These are phyloP conservation scores for Myotis findleyi DNA, from an alignment of 2,797 vertebrate species.

Conservation along the genomic window DNA sequence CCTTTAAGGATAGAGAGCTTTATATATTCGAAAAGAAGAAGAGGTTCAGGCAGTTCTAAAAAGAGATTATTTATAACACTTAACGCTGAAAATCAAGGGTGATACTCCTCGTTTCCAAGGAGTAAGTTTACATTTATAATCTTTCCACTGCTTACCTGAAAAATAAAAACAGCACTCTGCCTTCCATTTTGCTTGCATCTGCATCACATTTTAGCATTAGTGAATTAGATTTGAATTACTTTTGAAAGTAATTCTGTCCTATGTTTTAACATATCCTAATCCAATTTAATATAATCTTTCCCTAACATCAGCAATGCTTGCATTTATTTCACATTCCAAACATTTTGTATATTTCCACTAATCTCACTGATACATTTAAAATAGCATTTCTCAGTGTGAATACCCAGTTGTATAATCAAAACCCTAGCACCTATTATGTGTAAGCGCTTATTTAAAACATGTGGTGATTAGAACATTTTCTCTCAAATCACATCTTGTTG, in stretches of 20 bases:
- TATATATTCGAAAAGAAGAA: conserved; percentile 24
- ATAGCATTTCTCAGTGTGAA: conserved; percentile 74
- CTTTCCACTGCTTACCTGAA: not conserved
- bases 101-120: conserved; percentile 32
- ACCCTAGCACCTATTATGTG: conserved; percentile 78
- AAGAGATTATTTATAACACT: not conserved
- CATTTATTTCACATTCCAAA: conserved; percentile 49
- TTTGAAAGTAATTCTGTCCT: not conserved
- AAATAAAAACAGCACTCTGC: not conserved
- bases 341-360: not conserved
- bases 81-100: conserved; percentile 34
- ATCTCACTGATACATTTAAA: conserved; percentile 32
- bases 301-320: conserved; percentile 1
- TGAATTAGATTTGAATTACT: conserved; percentile 65
- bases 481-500: conserved; percentile 80
- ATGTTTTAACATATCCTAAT: not conserved
- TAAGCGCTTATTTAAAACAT: conserved; percentile 83
- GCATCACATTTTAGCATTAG: conserved; percentile 36
- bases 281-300: conserved; percentile 56
- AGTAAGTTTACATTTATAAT: conserved; percentile 51
- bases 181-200: conserved; percentile 25
- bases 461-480: conserved; percentile 77
- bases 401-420: conserved; percentile 81
- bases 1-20: not conserved
- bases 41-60: not conserved